Evolutionary conservation across 2,113 vertebrate genomes (phyloP), one percentile per base, ranked within the genome.

Genomic region (Vicugna pacos): DNA sequence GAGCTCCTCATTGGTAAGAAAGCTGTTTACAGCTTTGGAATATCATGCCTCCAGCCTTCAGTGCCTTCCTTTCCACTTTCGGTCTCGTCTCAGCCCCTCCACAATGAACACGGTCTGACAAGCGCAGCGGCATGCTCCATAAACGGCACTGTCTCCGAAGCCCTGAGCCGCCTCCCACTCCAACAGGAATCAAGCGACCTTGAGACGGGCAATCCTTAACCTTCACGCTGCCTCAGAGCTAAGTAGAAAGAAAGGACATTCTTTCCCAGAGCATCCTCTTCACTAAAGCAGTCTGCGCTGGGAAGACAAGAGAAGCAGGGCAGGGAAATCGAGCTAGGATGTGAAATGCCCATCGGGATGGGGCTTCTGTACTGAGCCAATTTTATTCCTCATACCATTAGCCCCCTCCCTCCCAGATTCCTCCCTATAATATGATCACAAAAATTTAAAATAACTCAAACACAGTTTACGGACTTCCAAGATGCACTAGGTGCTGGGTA

Each of bases 371-470:
- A 80, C 73, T 12, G 30, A 89, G 26, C 24, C 58, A 60, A 26
- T 92, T 94, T 97, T 85, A 87, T 73, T 91, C 70, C 56, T 95
- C 24, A 38, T 42, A 85, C 32, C 56, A 65, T 69, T 42, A 62
- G 67, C 54, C 64, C 62, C 38, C 46, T 80, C 56, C 52, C 70
- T 92, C 58, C 52, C 60, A 80, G 87, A 70, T 20, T 75, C 54
- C 90, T 90, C 76, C 46, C 62, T 96, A 35, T 64, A 85, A 95
- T n/a, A 72, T 83, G 73, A 30, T 94, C 83, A 60, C 89, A 86
- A 95, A 97, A 94, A 94, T 92, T 96, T 95, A 95, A 97, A 97
- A 93, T 97, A 93, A 91, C 89, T 89, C 94, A 86, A 89, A 79
- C 46, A 91, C 72, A 77, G 38, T 58, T 94, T 97, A 89, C 56